A percentile compares a stretch with the other conserved stretches of the same genome.
Evolutionary conservation across 2,888 invertebrate genomes (phyloP).

Genomic region (Uropetala carovei): DNA sequence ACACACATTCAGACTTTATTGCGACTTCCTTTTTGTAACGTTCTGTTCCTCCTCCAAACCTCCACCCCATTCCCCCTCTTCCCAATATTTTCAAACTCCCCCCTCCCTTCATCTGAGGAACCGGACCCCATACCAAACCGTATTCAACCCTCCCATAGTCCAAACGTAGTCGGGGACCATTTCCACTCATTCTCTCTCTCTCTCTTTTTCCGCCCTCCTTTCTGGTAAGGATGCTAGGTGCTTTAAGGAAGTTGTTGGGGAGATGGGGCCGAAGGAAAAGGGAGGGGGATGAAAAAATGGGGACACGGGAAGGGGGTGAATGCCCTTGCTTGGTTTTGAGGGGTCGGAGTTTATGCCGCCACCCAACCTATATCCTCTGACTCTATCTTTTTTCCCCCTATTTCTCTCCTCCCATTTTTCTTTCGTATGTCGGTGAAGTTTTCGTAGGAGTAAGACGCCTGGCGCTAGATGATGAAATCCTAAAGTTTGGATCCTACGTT

Average conservation of each 20-base stretch:
- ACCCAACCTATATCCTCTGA: neutral
- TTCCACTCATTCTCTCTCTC: neutral
- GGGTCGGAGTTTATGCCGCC: neutral
- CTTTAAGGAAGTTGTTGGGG: neutral
- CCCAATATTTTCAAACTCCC: neutral
- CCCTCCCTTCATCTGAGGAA: too few species aligned
- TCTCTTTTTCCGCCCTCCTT: neutral
- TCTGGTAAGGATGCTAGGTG: constrained; percentile 10
- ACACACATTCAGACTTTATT: constrained; percentile 22
- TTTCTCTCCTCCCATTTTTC: too few species aligned
- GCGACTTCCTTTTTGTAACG: constrained; percentile 35
- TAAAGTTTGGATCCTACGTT: too few species aligned
- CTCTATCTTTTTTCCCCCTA: neutral
- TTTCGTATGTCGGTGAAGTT: too few species aligned
- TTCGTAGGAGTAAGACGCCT: too few species aligned
- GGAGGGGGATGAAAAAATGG: neutral
- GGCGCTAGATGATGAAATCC: too few species aligned
- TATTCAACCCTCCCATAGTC: neutral
- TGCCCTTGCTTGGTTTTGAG: neutral
- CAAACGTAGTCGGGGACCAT: neutral
- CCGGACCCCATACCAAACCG: neutral
- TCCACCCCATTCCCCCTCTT: neutral
- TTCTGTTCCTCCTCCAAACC: neutral
- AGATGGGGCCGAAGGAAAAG: neutral
- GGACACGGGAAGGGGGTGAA: constrained; percentile 5